phyloP scores from a whole-genome alignment of 2,888 invertebrate genomes.

The Gymnosoma rotundatum region DNA sequence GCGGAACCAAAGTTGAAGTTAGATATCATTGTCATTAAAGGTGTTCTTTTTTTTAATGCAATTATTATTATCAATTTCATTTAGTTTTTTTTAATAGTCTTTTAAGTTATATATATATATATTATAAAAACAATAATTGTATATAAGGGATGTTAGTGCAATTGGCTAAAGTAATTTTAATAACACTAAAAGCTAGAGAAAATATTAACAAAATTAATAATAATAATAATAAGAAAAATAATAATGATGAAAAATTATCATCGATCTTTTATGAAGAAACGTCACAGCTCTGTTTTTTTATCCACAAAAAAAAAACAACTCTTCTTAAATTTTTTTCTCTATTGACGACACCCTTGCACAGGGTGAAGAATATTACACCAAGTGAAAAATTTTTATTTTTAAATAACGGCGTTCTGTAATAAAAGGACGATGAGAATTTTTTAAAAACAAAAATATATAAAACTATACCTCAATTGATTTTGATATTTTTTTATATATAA shows the following conservation, averaged over 20 bases:
- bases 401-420: too few species aligned
- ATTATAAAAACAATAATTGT: constrained; percentile 10
- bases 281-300: too few species aligned
- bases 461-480: not conserved
- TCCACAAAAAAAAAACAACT: not conserved
- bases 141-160: constrained; percentile 51
- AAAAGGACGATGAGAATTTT: not conserved
- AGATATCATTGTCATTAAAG: constrained; percentile 14
- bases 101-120: constrained; percentile 29
- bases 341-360: too few species aligned
- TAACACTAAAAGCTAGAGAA: not conserved
- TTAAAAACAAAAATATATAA: not conserved
- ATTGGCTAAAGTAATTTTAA: constrained; percentile 55
- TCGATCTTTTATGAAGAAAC: too few species aligned
- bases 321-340: too few species aligned
- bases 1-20: not conserved
- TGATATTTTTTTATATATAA: not conserved
- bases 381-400: too few species aligned
- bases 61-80: constrained; percentile 21
- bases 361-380: too few species aligned
- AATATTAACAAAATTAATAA: not conserved
- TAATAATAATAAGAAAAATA: not conserved
- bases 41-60: constrained; percentile 31
- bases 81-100: constrained; percentile 1
- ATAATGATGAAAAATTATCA: constrained; percentile 3